Conservation (phyloP, 1,140 invertebrate species). For the Babylonia areolata region DNA sequence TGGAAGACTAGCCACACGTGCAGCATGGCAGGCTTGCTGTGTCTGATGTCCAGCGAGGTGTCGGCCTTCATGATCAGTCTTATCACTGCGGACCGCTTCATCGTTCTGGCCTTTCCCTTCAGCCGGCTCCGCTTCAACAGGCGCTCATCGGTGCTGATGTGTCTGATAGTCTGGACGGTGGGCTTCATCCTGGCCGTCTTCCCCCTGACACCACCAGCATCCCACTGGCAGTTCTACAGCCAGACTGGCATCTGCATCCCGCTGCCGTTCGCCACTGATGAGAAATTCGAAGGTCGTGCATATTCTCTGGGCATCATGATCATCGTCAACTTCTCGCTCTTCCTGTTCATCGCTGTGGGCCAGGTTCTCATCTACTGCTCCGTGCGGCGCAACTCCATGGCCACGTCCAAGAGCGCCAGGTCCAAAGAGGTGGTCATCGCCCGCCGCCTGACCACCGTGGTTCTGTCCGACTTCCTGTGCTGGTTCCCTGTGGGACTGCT, state of each 20-base stretch:
- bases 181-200: constrained; percentile 18
- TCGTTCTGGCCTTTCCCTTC: constrained; percentile 25
- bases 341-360: constrained; percentile 48
- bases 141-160: neutral
- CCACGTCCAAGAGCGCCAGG: neutral
- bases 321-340: constrained; percentile 49
- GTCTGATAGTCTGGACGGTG: constrained; percentile 18
- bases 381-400: neutral
- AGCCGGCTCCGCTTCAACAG: neutral
- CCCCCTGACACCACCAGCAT: constrained; percentile 23
- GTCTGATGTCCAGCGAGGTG: constrained; percentile 40
- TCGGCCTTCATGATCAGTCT: constrained; percentile 43
- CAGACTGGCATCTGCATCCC: constrained; percentile 53
- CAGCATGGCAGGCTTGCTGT: constrained; percentile 39
- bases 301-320: constrained; percentile 53
- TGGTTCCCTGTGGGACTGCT: constrained; percentile 48
- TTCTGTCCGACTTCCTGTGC: constrained; percentile 30
- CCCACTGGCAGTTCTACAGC: constrained; percentile 51
- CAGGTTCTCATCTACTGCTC: constrained; percentile 38
- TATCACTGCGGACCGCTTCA: constrained; percentile 53
- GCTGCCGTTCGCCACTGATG: constrained; percentile 45
- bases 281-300: constrained; percentile 39
- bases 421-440: constrained; percentile 18
- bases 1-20: constrained; percentile 35
- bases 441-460: constrained; percentile 8